phyloP scores from a whole-genome alignment of 2,888 invertebrate species.

The Netelia melanura region DNA sequence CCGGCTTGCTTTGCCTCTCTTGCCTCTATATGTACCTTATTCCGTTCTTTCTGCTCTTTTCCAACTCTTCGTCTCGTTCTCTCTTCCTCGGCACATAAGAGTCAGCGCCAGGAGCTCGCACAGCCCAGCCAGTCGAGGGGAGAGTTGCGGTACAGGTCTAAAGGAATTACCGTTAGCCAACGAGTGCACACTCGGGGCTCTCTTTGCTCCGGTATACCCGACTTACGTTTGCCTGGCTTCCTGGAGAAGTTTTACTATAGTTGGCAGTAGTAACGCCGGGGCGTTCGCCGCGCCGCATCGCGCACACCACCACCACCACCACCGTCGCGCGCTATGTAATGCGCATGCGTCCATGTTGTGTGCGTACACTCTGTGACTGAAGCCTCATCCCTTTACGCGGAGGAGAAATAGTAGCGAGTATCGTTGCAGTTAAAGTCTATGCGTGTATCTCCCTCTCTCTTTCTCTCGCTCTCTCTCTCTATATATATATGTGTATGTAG shows the following conservation, averaged over 20 bases:
- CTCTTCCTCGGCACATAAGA: slow-evolving; percentile 37
- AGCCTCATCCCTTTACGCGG: slow-evolving; percentile 34
- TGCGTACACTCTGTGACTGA: slow-evolving; percentile 35
- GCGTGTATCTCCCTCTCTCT: too few species aligned
- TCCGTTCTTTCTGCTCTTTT: slow-evolving; percentile 51
- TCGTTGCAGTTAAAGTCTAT: slow-evolving; percentile 29
- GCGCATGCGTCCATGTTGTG: neutral
- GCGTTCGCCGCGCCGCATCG: slow-evolving; percentile 1
- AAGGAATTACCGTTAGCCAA: slow-evolving; percentile 83
- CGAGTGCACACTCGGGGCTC: slow-evolving; percentile 81
- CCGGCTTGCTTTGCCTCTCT: slow-evolving; percentile 44
- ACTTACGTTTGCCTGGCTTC: slow-evolving; percentile 67
- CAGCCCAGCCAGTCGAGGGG: slow-evolving; percentile 50
- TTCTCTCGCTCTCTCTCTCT: too few species aligned
- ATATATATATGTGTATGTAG: too few species aligned
- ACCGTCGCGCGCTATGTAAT: slow-evolving; percentile 5
- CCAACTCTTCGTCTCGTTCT: slow-evolving; percentile 17
- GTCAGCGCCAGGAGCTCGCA: slow-evolving; percentile 55
- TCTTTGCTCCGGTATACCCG: slow-evolving; percentile 68
- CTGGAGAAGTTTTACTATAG: slow-evolving; percentile 63
- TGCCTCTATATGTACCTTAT: slow-evolving; percentile 28
- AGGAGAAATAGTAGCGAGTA: slow-evolving; percentile 47
- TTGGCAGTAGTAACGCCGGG: slow-evolving; percentile 41
- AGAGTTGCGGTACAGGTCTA: slow-evolving; percentile 81
- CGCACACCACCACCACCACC: slow-evolving; percentile 16